Percentiles rank a stretch among this genome's conserved stretches.
Conservation (phyloP, 2,888 invertebrate species). For the Xestobium rufovillosum region DNA sequence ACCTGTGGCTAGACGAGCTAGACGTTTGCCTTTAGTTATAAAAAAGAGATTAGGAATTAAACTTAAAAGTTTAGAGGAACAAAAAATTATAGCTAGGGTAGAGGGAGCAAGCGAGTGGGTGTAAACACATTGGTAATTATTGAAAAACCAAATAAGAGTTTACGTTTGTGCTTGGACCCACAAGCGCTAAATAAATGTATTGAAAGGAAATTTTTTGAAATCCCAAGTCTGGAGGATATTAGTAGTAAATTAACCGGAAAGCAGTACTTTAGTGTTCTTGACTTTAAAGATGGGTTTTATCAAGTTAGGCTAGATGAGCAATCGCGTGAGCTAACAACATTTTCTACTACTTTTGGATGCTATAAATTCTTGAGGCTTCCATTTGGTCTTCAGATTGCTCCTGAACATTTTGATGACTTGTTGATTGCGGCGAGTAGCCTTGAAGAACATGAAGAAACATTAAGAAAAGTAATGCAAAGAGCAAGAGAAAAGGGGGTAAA, state of each 20-base stretch:
- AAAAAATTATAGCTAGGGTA: background rate
- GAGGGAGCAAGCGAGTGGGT: background rate
- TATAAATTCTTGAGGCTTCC: constrained; percentile 15
- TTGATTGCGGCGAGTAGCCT: background rate
- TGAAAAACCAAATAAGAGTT: constrained; percentile 5
- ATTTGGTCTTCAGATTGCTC: constrained; percentile 16
- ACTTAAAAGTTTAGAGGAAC: constrained; percentile 1
- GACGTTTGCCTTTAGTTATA: constrained; percentile 2
- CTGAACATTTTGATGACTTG: constrained; percentile 10
- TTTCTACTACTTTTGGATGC: constrained; percentile 14
- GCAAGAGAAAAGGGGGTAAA: background rate
- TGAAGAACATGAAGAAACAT: background rate
- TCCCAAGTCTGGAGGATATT: constrained; percentile 12
- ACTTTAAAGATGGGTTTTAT: constrained; percentile 18
- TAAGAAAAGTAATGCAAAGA: constrained; percentile 1
- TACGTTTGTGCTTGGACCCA: constrained; percentile 1
- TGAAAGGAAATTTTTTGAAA: background rate
- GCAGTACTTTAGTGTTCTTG: constrained; percentile 13
- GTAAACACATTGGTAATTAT: constrained; percentile 3
- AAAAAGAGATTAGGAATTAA: background rate
- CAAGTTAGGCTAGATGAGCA: constrained; percentile 14
- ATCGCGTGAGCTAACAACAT: constrained; percentile 13
- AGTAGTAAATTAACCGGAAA: constrained; percentile 6
- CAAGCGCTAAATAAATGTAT: constrained; percentile 1
- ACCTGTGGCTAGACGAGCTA: background rate